Base-by-base conservation (phyloP, 2,797 vertebrate species). In the Cottoperca gobio region DNA sequence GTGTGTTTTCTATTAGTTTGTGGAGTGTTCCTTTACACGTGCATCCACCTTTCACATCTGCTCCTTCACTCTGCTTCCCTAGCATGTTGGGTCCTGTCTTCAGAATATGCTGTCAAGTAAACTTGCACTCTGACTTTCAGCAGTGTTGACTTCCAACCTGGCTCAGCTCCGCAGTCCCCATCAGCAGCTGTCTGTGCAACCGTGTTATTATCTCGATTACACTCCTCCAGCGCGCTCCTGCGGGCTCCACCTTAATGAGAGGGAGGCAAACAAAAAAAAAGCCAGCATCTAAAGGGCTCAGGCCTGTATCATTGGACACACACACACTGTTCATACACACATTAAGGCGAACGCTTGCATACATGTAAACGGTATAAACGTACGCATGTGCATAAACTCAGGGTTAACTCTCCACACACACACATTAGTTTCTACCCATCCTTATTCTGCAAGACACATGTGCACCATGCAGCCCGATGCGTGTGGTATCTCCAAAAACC, bases 131-230 rank as follows among this genome's bases (percentile, higher is more conserved):
- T 70, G 85, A 85, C 83, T 81, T 73, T 79, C 77, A 75, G 66
- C 71, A 23, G 69, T 12, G 57, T 58, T 76, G 49, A 76, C 82
- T 87, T 79, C 65, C 75, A 84, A 63, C 88, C 76, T 71, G 81
- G 79, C 85, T 76, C 54, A 31, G 71, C 55, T 87, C 84, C 65
- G 60, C 83, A 24, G 66, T 70, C 78, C 73, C 85, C 81, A 78
- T 85, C 89, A 83, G 83, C 88, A 91, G 87, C 87, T 88, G 86
- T 66, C 73, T 64, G 73, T 59, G 71, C 65, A 85, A 88, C 70
- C 63, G 60, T 91, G 88, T 92, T 80, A 94, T 94, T 94, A 92
- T 88, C 85, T 84, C 58, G 68, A 93, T 92, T 90, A 90, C 79
- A 87, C 77, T 86, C 78, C 84, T 85, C 60, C 65, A 68, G 76